Percentiles rank a stretch among this genome's conserved stretches.
These are phyloP conservation scores for Junco hyemalis DNA, from an alignment of 2,113 vertebrate genomes.

Conservation along the genomic window DNA sequence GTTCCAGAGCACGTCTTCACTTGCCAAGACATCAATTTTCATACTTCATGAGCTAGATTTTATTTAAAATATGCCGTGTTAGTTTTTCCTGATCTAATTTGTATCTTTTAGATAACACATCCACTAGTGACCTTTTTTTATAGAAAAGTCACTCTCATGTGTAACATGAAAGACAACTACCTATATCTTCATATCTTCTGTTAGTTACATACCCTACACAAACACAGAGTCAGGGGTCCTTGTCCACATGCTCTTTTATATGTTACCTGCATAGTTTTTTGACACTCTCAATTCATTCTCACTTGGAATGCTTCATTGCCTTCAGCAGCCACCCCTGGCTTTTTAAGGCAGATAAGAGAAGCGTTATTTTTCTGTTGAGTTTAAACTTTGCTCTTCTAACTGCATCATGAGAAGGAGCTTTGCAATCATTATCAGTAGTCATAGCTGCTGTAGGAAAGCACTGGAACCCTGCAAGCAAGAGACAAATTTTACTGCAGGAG, in stretches of 20 bases:
- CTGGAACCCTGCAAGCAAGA: background rate
- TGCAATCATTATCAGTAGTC: background rate
- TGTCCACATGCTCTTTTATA: background rate
- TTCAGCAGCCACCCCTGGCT: background rate
- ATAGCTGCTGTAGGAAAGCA: background rate
- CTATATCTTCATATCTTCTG: background rate
- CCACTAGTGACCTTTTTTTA: background rate
- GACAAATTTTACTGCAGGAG: background rate
- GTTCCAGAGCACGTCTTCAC: background rate
- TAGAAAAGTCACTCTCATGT: fast-evolving
- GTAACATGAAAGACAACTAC: background rate
- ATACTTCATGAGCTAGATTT: background rate
- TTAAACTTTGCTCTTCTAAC: background rate
- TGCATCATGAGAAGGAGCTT: background rate
- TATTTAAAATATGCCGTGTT: background rate
- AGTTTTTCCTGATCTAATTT: background rate
- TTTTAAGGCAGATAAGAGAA: background rate
- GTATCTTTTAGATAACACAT: background rate
- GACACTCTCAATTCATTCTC: background rate
- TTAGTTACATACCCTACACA: background rate
- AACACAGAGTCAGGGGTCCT: background rate
- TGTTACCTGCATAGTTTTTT: background rate
- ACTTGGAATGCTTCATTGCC: fast-evolving
- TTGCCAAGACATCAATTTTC: background rate
- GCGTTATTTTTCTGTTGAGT: background rate